Evolutionary conservation across 35 echinoderm and acorn worm species (phyloP), one percentile per base, ranked within the genome.

Genomic region (Diadema setosum): DNA sequence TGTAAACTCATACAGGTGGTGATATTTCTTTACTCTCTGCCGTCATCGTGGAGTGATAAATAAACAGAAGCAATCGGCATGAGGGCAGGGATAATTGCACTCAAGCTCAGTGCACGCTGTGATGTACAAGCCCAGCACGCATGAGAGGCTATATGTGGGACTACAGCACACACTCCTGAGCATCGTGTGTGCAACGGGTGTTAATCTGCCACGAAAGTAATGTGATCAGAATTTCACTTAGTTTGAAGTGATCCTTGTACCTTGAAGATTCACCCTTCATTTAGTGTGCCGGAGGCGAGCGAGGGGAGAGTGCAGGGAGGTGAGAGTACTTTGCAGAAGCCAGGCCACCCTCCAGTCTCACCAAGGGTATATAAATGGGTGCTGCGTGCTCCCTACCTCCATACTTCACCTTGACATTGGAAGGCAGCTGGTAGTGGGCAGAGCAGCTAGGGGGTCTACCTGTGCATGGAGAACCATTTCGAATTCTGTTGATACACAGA

Each of bases 61-160:
- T 78, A 78, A 78, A 78, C 73, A 78, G 73, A 78, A 9, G 40
- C 73, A 78, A 78, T 78, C 73, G 37, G 3, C 73, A 39, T 44
- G 73, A 42, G 40, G 0, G 21, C n/a, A 41, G 12, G 40, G 17
- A 78, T 78, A 78, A 78, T 78, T 78, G n/a, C 37, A 78, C 73
- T 78, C 37, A 21, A 78, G 73, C 39, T n/a, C n/a, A n/a, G n/a
- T 78, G 24, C 34, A 23, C 73, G 35, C n/a, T n/a, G 21, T 39
- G 24, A n/a, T 18, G 40, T 36, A 44, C 73, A 78, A 78, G 73
- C 40, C 44, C 44, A 33, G 44, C 73, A 78, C 24, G 24, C 73
- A 78, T 36, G 37, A 78, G 73, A 78, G 73, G 24, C 73, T 78
- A 4, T 36, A 21, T 44, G n/a, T 78, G 73, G 73, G 73, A 78